Evolutionary conservation across 2,888 invertebrate species (phyloP).

Genomic region (Drosophila emarginata): DNA sequence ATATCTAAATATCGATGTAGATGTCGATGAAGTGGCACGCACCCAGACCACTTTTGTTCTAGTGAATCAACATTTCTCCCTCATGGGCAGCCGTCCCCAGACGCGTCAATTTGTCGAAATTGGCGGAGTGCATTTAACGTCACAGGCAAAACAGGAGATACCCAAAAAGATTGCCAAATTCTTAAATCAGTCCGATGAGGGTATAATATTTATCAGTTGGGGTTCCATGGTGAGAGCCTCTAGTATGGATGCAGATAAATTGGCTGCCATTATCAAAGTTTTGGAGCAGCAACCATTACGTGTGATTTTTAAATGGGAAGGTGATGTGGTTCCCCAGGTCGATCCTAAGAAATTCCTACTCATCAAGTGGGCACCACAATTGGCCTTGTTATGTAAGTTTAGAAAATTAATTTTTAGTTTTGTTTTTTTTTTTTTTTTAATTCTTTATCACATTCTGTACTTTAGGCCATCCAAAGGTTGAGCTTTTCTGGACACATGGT

Average conservation of each 20-base stretch:
- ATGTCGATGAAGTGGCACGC: constrained; percentile 84
- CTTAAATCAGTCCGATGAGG: constrained; percentile 85
- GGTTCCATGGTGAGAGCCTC: constrained; percentile 89
- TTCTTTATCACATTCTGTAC: not conserved
- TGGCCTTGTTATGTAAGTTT: constrained; percentile 89
- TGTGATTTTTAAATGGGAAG: constrained; percentile 92
- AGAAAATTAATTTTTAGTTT: too few relatives aligned
- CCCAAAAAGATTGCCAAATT: constrained; percentile 85
- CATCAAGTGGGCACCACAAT: constrained; percentile 88
- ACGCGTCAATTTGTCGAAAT: constrained; percentile 86
- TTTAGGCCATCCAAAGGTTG: constrained; percentile 87
- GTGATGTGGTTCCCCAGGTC: constrained; percentile 83
- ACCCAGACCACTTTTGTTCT: constrained; percentile 84
- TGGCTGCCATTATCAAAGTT: constrained; percentile 85
- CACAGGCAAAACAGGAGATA: constrained; percentile 79
- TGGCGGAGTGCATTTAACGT: constrained; percentile 85
- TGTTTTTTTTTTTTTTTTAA: not conserved
- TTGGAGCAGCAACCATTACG: constrained; percentile 86
- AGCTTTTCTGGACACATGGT: constrained; percentile 87
- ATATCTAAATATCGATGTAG: constrained; percentile 82
- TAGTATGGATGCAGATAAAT: constrained; percentile 85
- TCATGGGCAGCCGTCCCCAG: constrained; percentile 85
- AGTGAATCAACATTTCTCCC: constrained; percentile 85
- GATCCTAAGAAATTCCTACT: constrained; percentile 85
- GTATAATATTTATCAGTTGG: constrained; percentile 89